Conservation (phyloP, 2,113 vertebrate species). For the Actinemys pallida region DNA sequence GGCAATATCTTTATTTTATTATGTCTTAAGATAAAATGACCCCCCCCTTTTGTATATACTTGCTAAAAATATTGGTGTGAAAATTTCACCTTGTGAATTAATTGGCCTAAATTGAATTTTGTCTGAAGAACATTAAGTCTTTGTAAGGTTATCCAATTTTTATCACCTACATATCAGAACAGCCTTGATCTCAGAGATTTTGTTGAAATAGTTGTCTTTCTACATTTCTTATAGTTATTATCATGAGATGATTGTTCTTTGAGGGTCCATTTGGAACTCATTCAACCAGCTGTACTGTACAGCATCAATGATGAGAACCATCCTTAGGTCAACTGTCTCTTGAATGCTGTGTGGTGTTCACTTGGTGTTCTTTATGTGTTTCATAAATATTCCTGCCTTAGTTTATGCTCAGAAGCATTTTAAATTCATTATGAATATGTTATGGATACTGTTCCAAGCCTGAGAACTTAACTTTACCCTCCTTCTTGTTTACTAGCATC, state of each 20-base stretch:
- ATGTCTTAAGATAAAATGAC: background rate
- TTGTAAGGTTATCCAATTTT: background rate
- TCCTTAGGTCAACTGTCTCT: background rate
- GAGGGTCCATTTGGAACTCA: background rate
- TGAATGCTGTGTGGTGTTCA: background rate
- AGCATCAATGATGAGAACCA: background rate
- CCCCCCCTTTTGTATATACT: background rate
- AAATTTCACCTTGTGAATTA: background rate
- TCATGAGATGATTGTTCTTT: background rate
- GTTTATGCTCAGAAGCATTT: background rate
- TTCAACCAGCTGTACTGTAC: background rate
- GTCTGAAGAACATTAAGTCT: background rate
- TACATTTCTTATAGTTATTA: background rate
- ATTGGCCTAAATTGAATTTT: background rate
- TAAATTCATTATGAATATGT: background rate
- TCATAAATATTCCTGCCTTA: background rate
- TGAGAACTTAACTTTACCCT: background rate
- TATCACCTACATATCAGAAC: background rate
- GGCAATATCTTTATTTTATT: background rate
- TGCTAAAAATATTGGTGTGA: background rate
- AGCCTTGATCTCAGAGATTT: background rate
- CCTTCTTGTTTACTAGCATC: background rate
- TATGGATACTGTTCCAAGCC: background rate
- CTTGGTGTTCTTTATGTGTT: background rate
- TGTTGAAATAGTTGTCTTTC: background rate